phyloP scores from a whole-genome alignment of 2,113 vertebrate genomes.

The Cynocephalus volans region DNA sequence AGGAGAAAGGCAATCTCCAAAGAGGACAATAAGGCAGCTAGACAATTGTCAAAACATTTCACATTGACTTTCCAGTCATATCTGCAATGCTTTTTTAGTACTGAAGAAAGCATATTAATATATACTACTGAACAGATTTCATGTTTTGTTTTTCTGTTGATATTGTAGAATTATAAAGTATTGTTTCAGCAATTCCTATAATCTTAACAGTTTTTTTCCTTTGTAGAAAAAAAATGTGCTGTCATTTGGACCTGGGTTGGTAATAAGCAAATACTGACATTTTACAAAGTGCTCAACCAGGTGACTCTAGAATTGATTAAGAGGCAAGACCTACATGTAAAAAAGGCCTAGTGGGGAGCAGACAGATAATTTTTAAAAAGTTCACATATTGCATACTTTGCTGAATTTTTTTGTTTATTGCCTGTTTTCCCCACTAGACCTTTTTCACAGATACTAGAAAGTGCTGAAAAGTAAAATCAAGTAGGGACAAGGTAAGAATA shows the following conservation, averaged over 20 bases:
- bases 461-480: neutral
- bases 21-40: neutral
- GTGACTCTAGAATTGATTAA: neutral
- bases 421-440: no score
- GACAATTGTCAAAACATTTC: neutral
- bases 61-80: neutral
- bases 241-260: neutral
- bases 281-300: neutral
- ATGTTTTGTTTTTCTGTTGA: neutral
- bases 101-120: neutral
- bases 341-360: neutral
- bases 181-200: neutral
- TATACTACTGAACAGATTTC: neutral
- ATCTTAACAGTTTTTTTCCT: neutral
- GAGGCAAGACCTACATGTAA: neutral
- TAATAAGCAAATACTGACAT: neutral
- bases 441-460: neutral
- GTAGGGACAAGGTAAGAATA: neutral
- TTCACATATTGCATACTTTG: no score
- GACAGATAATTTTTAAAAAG: neutral
- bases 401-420: no score
- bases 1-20: neutral
- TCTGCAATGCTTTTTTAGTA: neutral
- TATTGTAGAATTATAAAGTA: neutral
- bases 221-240: neutral